Percentiles rank a stretch among this genome's conserved stretches.
Evolutionary conservation across 2,888 invertebrate genomes (phyloP).

Genomic region (Patella ulyssiponensis): DNA sequence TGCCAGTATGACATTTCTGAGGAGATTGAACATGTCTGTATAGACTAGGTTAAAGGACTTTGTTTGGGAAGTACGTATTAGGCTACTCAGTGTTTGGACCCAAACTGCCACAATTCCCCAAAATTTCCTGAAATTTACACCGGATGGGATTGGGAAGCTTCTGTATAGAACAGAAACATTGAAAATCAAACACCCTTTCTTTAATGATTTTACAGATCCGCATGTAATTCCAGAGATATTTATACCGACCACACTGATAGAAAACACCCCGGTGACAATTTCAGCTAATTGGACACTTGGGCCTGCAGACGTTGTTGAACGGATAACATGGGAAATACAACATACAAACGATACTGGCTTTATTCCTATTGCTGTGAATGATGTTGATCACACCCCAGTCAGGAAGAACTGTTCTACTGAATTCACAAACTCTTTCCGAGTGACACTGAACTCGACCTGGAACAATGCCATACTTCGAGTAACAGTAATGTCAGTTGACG

Average conservation of each 20-base stretch:
- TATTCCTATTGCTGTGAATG: not conserved
- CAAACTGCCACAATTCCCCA: too few species aligned
- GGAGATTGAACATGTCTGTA: too few species aligned
- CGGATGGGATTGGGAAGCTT: too few species aligned
- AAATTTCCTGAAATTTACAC: too few species aligned
- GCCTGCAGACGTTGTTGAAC: not conserved
- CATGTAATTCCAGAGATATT: too few species aligned
- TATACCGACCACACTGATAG: not conserved
- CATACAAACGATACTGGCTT: not conserved
- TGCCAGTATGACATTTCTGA: too few species aligned
- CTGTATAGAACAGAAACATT: too few species aligned
- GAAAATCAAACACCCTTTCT: too few species aligned
- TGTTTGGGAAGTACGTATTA: too few species aligned
- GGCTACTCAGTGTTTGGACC: too few species aligned
- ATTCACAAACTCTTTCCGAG: not conserved
- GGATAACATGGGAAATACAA: not conserved
- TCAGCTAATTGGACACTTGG: conserved; percentile 5
- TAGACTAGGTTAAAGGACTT: too few species aligned
- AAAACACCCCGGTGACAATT: not conserved
- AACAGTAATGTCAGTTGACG: not conserved
- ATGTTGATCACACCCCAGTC: not conserved
- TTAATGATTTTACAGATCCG: too few species aligned
- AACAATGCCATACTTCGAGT: not conserved
- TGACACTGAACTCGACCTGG: not conserved
- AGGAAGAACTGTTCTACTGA: not conserved